Evolutionary conservation across 1,140 invertebrate species (phyloP).

Genomic region (Meloidogyne hapla): DNA sequence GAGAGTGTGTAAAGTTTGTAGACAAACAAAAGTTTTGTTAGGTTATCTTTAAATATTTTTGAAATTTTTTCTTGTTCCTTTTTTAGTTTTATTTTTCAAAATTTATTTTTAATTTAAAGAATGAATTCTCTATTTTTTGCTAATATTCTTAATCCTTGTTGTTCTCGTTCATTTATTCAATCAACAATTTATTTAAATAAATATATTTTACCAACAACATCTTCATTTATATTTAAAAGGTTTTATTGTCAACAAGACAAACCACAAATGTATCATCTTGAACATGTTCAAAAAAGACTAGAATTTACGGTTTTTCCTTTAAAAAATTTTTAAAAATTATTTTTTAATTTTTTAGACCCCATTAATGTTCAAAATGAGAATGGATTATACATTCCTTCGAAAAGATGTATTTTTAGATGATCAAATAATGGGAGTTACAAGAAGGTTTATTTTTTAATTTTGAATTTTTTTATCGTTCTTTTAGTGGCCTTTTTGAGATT

Average conservation of each 20-base stretch:
- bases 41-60: no score
- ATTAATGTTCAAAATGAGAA: conserved; percentile 38
- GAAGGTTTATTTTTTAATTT: neutral
- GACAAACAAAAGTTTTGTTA: no score
- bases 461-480: neutral
- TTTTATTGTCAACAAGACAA: conserved; percentile 20
- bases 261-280: conserved; percentile 45
- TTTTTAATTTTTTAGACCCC: conserved; percentile 31
- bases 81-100: no score
- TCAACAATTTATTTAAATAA: neutral
- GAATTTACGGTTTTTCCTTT: conserved; percentile 34
- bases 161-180: conserved; percentile 3
- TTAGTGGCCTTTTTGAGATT: conserved; percentile 14
- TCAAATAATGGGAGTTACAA: conserved; percentile 33
- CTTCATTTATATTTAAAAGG: neutral
- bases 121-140: neutral
- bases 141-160: neutral
- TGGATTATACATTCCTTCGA: conserved; percentile 46
- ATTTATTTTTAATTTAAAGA: no score
- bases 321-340: neutral
- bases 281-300: conserved; percentile 42
- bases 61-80: no score
- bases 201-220: neutral
- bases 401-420: conserved; percentile 42
- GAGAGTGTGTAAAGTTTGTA: no score